These are phyloP conservation scores for Corythoichthys haematopterus DNA, from an alignment of 2,113 vertebrate species.

Conservation along the genomic window DNA sequence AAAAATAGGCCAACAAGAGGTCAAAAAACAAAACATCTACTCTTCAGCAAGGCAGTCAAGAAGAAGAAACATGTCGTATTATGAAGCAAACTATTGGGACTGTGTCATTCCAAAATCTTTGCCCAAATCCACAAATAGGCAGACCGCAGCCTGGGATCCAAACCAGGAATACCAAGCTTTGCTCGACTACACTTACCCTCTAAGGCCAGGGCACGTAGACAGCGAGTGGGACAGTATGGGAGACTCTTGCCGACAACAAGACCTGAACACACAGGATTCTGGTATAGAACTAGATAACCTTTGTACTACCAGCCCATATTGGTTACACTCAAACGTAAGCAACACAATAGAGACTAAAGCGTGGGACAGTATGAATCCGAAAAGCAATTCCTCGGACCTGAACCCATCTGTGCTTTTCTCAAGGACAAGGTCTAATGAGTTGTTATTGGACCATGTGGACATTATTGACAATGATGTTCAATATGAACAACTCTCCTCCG, in stretches of 20 bases:
- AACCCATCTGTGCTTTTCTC: conserved; percentile 22
- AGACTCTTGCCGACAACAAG: conserved; percentile 27
- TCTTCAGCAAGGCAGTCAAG: conserved; percentile 17
- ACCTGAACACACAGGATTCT: conserved; percentile 77
- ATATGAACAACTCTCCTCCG: conserved; percentile 5
- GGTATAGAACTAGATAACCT: conserved; percentile 83
- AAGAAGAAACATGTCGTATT: conserved; percentile 48
- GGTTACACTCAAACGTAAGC: conserved; percentile 24
- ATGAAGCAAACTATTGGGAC: conserved; percentile 83
- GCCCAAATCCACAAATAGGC: conserved; percentile 77
- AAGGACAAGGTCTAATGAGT: conserved; percentile 33
- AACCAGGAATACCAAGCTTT: conserved; percentile 83
- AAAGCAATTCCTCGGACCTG: conserved; percentile 41
- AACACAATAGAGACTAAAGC: conserved; percentile 6
- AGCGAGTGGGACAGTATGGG: conserved; percentile 32
- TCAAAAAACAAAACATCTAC: background rate
- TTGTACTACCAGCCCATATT: conserved; percentile 62
- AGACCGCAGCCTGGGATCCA: conserved; percentile 80
- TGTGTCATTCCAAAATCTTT: conserved; percentile 78
- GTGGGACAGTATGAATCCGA: background rate
- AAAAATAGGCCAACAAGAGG: conserved; percentile 14
- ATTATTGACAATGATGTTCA: conserved; percentile 2
- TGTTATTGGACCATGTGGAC: conserved; percentile 32
- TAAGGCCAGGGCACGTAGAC: conserved; percentile 71
- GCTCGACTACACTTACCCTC: conserved; percentile 88